Conservation (phyloP, 2,113 vertebrate species). For the Urocitellus parryii region DNA sequence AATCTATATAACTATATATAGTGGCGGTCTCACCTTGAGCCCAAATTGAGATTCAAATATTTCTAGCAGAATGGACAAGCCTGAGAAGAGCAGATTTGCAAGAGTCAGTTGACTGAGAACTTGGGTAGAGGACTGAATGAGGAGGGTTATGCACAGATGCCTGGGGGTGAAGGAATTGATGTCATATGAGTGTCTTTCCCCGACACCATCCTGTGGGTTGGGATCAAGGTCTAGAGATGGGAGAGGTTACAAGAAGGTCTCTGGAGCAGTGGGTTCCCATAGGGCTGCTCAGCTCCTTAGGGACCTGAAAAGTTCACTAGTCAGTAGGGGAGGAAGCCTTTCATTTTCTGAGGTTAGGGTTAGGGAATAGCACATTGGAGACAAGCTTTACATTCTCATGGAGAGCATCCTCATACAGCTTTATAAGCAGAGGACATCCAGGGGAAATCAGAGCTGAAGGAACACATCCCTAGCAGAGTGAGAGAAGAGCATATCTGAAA, state of each 20-base stretch:
- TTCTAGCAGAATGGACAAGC: not conserved
- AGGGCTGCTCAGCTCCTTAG: not conserved
- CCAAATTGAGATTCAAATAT: not conserved
- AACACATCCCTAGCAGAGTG: accelerated
- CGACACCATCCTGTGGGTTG: not conserved
- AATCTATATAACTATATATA: no score
- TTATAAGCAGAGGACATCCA: not conserved
- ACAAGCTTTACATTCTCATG: not conserved
- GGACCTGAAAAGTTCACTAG: not conserved
- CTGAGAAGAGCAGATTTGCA: not conserved
- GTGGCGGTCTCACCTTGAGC: not conserved
- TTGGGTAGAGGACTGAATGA: not conserved
- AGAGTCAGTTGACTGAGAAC: not conserved
- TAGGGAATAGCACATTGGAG: not conserved
- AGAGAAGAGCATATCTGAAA: not conserved
- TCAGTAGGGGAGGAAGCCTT: not conserved
- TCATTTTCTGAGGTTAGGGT: not conserved
- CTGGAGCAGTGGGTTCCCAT: not conserved
- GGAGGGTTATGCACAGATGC: not conserved
- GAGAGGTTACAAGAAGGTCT: not conserved
- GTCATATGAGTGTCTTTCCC: not conserved
- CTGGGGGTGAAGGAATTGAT: no score
- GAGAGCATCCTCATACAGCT: not conserved
- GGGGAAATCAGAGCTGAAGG: not conserved
- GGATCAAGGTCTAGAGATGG: not conserved